These are phyloP conservation scores for Gallinago stenura DNA, from an alignment of 2,797 vertebrate genomes.

Conservation along the genomic window DNA sequence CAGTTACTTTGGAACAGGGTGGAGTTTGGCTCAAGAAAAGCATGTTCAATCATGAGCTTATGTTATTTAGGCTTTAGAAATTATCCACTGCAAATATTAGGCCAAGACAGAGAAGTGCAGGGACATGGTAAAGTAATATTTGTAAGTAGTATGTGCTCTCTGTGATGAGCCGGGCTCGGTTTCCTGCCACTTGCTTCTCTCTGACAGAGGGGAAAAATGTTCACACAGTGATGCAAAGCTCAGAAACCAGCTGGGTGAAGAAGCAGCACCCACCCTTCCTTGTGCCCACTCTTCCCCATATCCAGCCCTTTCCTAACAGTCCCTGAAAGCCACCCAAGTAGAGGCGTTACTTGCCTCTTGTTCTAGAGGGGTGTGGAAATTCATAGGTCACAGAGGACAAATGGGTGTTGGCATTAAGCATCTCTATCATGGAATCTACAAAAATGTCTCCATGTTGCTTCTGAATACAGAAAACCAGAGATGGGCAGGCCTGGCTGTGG, in stretches of 20 bases:
- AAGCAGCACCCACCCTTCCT: neutral
- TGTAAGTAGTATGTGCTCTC: neutral
- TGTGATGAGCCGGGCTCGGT: neutral
- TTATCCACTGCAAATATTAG: neutral
- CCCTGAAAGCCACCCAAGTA: neutral
- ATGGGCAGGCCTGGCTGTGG: neutral
- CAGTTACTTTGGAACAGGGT: neutral
- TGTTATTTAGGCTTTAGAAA: conserved; percentile 21
- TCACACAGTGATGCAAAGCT: neutral
- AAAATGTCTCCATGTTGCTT: neutral
- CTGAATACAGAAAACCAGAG: neutral
- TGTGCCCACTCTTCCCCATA: fast-evolving
- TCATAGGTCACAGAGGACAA: neutral
- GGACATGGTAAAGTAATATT: neutral
- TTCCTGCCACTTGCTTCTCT: neutral
- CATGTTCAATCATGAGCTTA: neutral
- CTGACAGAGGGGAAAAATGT: neutral
- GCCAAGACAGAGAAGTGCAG: neutral
- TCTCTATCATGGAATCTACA: neutral
- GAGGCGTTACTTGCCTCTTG: neutral
- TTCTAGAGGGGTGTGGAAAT: neutral
- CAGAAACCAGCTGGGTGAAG: neutral
- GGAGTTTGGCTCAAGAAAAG: neutral
- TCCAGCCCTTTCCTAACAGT: neutral
- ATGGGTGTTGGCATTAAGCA: neutral